Conservation (phyloP, 2,888 invertebrate species). For the Latrodectus elegans region DNA sequence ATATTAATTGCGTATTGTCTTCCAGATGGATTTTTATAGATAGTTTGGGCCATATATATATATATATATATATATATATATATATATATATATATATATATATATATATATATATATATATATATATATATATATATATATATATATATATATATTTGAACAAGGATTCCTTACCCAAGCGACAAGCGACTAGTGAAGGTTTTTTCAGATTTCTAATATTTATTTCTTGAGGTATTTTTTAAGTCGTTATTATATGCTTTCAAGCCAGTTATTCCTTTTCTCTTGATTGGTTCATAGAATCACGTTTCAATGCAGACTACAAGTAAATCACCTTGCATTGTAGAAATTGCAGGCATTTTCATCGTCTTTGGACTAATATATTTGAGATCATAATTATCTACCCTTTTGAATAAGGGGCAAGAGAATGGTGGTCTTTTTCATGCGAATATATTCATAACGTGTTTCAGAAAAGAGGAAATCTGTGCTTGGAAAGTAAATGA, state of each 20-base stretch:
- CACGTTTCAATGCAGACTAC: not conserved
- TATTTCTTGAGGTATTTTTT: not conserved
- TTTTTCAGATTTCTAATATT: no score
- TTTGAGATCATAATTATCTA: slow-evolving; percentile 55
- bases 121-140: no score
- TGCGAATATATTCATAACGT: slow-evolving; percentile 31
- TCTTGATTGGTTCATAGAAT: not conserved
- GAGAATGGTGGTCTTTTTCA: slow-evolving; percentile 49
- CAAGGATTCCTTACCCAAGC: no score
- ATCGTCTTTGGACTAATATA: slow-evolving; percentile 43
- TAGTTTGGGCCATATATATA: no score
- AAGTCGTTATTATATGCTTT: not conserved
- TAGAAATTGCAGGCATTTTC: slow-evolving; percentile 38
- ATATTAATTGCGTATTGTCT: no score
- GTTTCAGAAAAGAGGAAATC: slow-evolving; percentile 24
- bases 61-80: no score
- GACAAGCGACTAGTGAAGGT: no score
- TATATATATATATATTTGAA: no score
- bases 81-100: no score
- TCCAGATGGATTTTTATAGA: no score
- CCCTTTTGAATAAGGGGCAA: slow-evolving; percentile 34
- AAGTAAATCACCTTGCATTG: slow-evolving; percentile 18
- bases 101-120: no score
- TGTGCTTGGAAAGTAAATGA: slow-evolving; percentile 41
- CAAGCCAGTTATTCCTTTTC: not conserved